Percentiles rank a stretch among this genome's conserved stretches.
Evolutionary conservation across 37 sponge, comb jelly and placozoan genomes (phyloP).

Genomic region (Halichondria panicea): DNA sequence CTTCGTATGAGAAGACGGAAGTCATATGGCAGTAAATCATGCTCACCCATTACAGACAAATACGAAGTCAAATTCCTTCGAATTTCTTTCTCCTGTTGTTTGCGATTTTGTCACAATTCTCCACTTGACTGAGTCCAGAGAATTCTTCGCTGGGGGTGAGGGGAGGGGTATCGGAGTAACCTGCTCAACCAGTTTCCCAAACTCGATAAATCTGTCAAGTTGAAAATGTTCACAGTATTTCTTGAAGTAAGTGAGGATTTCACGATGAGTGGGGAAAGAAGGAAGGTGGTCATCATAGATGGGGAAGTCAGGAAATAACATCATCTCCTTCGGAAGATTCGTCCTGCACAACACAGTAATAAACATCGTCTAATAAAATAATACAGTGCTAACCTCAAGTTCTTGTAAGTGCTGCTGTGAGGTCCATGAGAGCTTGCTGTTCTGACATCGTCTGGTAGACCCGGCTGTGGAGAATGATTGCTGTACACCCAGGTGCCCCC

Average conservation of each 20-base stretch:
- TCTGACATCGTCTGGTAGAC: too few relatives aligned
- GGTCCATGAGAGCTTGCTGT: too few relatives aligned
- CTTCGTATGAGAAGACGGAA: too few relatives aligned
- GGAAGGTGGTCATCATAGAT: constrained; percentile 55
- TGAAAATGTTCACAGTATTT: constrained; percentile 53
- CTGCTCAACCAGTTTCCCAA: constrained; percentile 44
- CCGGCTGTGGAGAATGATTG: background rate
- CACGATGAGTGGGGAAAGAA: constrained; percentile 56
- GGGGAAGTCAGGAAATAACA: constrained; percentile 72
- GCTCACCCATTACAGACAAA: constrained; percentile 88
- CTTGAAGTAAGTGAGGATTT: constrained; percentile 57
- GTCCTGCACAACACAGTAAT: too few relatives aligned
- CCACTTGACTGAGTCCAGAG: constrained; percentile 56
- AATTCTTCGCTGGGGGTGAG: too few relatives aligned
- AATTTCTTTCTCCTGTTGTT: background rate
- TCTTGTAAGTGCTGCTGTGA: too few relatives aligned
- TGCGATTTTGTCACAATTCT: constrained; percentile 19
- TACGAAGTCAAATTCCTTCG: constrained; percentile 59
- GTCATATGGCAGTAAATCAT: too few relatives aligned
- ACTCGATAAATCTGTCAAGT: constrained; percentile 46
- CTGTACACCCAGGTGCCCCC: constrained; percentile 79
- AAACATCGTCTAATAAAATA: too few relatives aligned
- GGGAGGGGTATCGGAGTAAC: constrained; percentile 29
- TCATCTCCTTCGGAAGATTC: constrained; percentile 79
- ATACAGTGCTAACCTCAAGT: too few relatives aligned